Evolutionary conservation across 2,797 vertebrate species (phyloP).

Genomic region (Peromyscus melanophrys): DNA sequence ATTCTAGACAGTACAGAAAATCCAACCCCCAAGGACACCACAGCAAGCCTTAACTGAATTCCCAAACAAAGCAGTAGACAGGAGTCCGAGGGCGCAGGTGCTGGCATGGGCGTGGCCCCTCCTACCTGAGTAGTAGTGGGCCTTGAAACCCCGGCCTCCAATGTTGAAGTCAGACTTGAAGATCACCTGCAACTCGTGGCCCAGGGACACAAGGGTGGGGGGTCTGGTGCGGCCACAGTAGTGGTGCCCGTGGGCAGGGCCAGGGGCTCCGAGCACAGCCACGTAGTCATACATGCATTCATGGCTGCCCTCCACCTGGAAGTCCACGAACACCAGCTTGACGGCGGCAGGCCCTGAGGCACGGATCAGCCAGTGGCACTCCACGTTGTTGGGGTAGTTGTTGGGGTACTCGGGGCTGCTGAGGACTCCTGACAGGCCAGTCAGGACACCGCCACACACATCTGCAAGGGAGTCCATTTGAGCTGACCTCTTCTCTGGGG

Average conservation of each 20-base stretch:
- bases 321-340: conserved; percentile 96
- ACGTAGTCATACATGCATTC: conserved; percentile 97
- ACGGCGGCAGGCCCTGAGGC: conserved; percentile 90
- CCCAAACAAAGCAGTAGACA: background rate
- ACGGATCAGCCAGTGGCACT: conserved; percentile 96
- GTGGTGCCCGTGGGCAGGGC: conserved; percentile 91
- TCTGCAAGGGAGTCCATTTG: conserved; percentile 89
- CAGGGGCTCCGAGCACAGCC: conserved; percentile 93
- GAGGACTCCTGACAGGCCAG: conserved; percentile 95
- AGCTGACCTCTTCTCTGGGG: background rate
- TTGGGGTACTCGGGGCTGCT: conserved; percentile 96
- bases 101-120: fast-evolving
- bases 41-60: background rate
- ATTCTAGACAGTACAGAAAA: background rate
- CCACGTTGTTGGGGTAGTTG: conserved; percentile 96
- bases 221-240: conserved; percentile 94
- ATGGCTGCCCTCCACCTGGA: conserved; percentile 96
- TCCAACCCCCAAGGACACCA: background rate
- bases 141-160: conserved; percentile 96
- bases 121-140: conserved; percentile 96
- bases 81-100: background rate
- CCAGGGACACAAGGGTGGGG: conserved; percentile 91
- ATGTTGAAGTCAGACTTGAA: conserved; percentile 99
- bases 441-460: conserved; percentile 96
- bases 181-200: conserved; percentile 93